Evolutionary conservation across 2,797 vertebrate genomes (phyloP).

Genomic region (Acanthurus leucopareius): DNA sequence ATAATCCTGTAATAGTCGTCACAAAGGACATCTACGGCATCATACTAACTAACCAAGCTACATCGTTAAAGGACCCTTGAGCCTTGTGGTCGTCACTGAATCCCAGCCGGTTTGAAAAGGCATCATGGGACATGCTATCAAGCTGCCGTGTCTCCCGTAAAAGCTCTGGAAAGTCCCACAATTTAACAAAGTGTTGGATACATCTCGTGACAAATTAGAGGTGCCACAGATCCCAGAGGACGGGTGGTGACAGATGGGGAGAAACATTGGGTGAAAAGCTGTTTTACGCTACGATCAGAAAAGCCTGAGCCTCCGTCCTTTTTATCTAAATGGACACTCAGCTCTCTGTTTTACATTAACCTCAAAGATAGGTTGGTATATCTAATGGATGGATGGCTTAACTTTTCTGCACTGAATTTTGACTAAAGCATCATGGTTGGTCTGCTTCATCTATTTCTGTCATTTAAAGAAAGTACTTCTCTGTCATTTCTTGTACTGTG

Average conservation of each 20-base stretch:
- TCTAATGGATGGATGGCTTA: too few species aligned
- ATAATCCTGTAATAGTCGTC: slow-evolving; percentile 18
- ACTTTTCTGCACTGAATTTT: too few species aligned
- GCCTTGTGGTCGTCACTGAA: not conserved
- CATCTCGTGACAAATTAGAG: slow-evolving; percentile 33
- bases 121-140: slow-evolving; percentile 18
- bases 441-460: too few species aligned
- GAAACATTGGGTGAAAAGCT: not conserved
- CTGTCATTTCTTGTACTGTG: too few species aligned
- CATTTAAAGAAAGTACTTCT: too few species aligned
- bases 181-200: slow-evolving; percentile 41
- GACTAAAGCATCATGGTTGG: too few species aligned
- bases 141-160: slow-evolving; percentile 7
- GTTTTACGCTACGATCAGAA: too few species aligned
- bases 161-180: slow-evolving; percentile 49
- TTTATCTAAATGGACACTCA: too few species aligned
- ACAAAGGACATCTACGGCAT: slow-evolving; percentile 26
- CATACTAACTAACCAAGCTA: slow-evolving; percentile 31
- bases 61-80: slow-evolving; percentile 6
- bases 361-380: too few species aligned
- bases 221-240: slow-evolving; percentile 38
- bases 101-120: slow-evolving; percentile 13
- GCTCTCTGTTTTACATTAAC: too few species aligned
- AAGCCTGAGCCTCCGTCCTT: too few species aligned
- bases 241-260: not conserved